Base-by-base conservation (phyloP, 2,113 vertebrate species). In the Syrmaticus mikado region DNA sequence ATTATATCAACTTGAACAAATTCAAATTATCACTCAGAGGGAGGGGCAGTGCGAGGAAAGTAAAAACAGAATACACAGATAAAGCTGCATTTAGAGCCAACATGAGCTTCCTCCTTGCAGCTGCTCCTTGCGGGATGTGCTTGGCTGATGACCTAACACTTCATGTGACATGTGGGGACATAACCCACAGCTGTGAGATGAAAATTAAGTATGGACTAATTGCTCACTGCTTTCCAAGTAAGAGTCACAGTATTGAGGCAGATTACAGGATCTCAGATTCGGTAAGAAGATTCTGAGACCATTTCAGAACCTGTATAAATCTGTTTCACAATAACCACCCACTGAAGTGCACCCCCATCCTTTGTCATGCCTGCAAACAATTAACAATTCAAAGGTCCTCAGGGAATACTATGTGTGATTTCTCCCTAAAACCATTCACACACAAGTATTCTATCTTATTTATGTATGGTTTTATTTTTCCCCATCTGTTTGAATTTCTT, bases 111-210 rank as follows among this genome's bases (percentile, higher is more conserved):
- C 89, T 94, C 79, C 80, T 92, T 86, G 94, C 94, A 95, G 94
- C 91, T 93, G 91, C 87, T 90, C 27, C 80, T 94, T 2, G 0
- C 76, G 91, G 84, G 85, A 91, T 85, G 87, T 18, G 65, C 60
- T 96, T 80, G 53, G 85, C 76, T 90, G 80, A 85, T 95, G 94
- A 96, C 79, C 85, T 94, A 89, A 96, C 40, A 36, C 83, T 90
- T 87, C 94, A 94, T 95, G 93, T 92, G 94, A 95, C 95, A 94
- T 11, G 38, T 9, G 24, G 73, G 82, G 91, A 94, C 48, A 53
- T 6, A 85, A 87, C 57, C 64, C 90, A 88, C 91, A 96, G 94
- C 95, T 94, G 91, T 41, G n/a, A 90, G 85, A 92, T 32, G 50
- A 81, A 60, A 82, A 82, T 36, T 74, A 64, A 11, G 28, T 16